phyloP scores from a whole-genome alignment of 1,140 invertebrate genomes.

The Mactra quadrangularis region DNA sequence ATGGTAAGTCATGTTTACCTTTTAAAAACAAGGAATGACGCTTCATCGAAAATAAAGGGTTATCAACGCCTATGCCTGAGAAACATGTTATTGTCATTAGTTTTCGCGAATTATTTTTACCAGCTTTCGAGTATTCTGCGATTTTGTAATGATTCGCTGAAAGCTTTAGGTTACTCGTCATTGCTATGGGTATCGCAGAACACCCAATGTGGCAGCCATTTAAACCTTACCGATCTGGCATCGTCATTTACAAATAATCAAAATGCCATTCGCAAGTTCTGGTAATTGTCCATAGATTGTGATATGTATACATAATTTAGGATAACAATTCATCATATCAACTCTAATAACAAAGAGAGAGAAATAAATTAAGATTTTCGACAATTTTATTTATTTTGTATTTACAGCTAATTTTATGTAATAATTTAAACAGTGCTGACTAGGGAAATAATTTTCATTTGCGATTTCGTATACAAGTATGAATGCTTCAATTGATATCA shows the following conservation, averaged over 20 bases:
- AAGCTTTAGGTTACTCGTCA: slow-evolving; percentile 19
- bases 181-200: slow-evolving; percentile 33
- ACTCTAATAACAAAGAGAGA: too few relatives aligned
- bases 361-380: too few relatives aligned
- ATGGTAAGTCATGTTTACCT: slow-evolving; percentile 38
- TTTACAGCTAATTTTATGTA: too few relatives aligned
- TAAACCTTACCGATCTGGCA: slow-evolving; percentile 15
- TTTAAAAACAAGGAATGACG: slow-evolving; percentile 44
- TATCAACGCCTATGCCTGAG: slow-evolving; percentile 14
- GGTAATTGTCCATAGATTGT: slow-evolving; percentile 22
- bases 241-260: slow-evolving; percentile 35
- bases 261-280: slow-evolving; percentile 39
- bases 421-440: too few relatives aligned
- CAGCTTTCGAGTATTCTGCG: neutral
- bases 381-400: too few relatives aligned
- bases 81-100: slow-evolving; percentile 19
- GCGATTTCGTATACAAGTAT: too few relatives aligned
- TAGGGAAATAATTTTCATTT: too few relatives aligned
- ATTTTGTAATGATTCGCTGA: slow-evolving; percentile 42
- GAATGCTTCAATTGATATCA: too few relatives aligned
- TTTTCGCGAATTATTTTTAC: slow-evolving; percentile 32
- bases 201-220: slow-evolving; percentile 40
- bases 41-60: slow-evolving; percentile 19
- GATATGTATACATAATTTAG: neutral
- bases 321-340: too few relatives aligned